Evolutionary conservation across 2,888 invertebrate genomes (phyloP), one percentile per base, ranked within the genome.

Genomic region (Druceiella hillmani): DNA sequence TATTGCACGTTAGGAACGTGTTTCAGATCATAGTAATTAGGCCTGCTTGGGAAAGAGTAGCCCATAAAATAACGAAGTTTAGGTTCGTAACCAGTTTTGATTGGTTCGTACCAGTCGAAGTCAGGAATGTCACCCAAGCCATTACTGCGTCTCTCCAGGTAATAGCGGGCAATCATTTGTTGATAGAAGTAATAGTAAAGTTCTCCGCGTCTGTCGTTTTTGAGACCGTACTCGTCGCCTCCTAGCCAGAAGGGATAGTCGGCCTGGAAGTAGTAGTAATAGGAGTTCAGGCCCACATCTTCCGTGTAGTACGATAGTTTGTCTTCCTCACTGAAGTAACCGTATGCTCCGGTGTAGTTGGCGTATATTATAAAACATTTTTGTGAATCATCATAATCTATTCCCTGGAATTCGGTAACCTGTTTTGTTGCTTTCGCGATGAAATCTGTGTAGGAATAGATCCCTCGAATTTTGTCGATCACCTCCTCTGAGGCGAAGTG

Each of bases 241-340:
- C 69, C 65, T 56, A 81, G 61, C 76, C 79, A 80, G 70, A 77
- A 79, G 24, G 83, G 79, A 52, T 71, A 71, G 40, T 76, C 70
- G 43, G 70, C 55, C 52, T 82, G 76, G 64, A 78, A 74, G 59
- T 74, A 78, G 59, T 74, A 78, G 65, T 83, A 83, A 61, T 70
- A 81, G 1, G 74, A 54, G 59, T 81, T 83, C 52, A 80, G 62
- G 41, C 79, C 82, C 48, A 83, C 65, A 52, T 84, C 84, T 54
- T 84, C 82, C 17, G 78, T 79, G 61, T 82, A 81, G 62, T 84
- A 84, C 22, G 76, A 66, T 38, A 84, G 49, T 40, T 68, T 73
- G 51, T 73, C 69, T 50, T 83, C 81, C 2, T 66, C 54, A 48
- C 76, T 74, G 47, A 65, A 68, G 52, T 72, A 74, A 24, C 68